Percentiles rank a stretch among this genome's conserved stretches.
Evolutionary conservation across 2,797 vertebrate genomes (phyloP).

Genomic region (Anguilla anguilla): DNA sequence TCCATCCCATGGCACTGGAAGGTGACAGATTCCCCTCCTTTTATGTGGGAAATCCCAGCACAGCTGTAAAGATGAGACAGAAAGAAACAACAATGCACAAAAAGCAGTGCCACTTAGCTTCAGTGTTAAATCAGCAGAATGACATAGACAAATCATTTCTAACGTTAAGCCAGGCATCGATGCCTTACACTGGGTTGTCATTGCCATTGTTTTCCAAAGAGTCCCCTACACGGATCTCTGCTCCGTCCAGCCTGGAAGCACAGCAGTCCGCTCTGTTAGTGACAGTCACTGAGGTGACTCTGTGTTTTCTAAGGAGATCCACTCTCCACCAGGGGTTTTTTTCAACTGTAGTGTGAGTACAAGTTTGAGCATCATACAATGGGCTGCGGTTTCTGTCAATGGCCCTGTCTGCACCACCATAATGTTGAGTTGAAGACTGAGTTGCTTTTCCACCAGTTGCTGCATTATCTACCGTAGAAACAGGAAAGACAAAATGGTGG

Average conservation of each 20-base stretch:
- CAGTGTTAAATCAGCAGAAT: too few relatives aligned
- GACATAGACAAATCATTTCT: too few relatives aligned
- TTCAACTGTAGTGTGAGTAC: conserved; percentile 17
- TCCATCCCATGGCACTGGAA: conserved; percentile 39
- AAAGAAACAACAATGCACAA: not conserved
- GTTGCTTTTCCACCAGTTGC: conserved; percentile 37
- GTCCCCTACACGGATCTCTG: conserved; percentile 36
- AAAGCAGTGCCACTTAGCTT: not conserved
- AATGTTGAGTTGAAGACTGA: conserved; percentile 15
- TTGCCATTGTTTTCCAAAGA: conserved; percentile 38
- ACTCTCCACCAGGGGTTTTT: conserved; percentile 63
- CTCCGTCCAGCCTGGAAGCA: not conserved
- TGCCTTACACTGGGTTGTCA: conserved; percentile 26
- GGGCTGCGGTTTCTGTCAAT: conserved; percentile 55
- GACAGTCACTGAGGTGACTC: conserved; percentile 52
- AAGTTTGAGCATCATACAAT: conserved; percentile 25
- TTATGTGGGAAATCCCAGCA: conserved; percentile 25
- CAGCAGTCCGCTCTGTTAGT: conserved; percentile 53
- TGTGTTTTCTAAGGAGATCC: conserved; percentile 53
- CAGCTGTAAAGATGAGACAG: conserved; percentile 28
- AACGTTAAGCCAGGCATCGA: not conserved
- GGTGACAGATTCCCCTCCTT: conserved; percentile 12
- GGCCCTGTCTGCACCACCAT: conserved; percentile 23
- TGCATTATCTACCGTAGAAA: conserved; percentile 31
- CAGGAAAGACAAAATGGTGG: not conserved